phyloP scores from a whole-genome alignment of 2,113 vertebrate species.

The Ptilorrhoa leucosticta region DNA sequence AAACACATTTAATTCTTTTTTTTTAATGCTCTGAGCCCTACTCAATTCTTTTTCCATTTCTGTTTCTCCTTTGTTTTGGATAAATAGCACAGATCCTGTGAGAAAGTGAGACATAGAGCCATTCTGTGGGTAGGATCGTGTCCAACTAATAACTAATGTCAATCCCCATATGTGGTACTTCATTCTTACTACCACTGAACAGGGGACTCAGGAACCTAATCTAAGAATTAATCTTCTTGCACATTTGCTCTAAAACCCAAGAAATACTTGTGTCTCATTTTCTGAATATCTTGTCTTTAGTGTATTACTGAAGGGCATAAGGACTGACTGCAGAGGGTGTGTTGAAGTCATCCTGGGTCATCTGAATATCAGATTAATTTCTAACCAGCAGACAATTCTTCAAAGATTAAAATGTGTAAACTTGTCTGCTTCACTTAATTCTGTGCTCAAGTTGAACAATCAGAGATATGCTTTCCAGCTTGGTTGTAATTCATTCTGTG shows the following conservation, averaged over 20 bases:
- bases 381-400: not conserved
- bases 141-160: not conserved
- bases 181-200: not conserved
- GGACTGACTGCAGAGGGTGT: not conserved
- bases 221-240: not conserved
- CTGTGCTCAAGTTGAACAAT: not conserved
- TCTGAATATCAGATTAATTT: constrained; percentile 20
- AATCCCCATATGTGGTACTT: not conserved
- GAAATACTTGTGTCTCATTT: not conserved
- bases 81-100: not conserved
- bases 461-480: not conserved
- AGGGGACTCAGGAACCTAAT: not conserved
- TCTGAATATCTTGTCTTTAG: not conserved
- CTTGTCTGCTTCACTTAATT: constrained; percentile 11
- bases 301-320: not conserved
- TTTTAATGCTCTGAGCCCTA: not conserved
- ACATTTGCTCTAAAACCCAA: not conserved
- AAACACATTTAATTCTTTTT: not conserved
- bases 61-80: not conserved
- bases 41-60: not conserved
- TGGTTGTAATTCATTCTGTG: constrained; percentile 31
- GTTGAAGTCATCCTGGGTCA: not conserved
- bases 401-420: constrained; percentile 17
- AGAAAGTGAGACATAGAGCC: not conserved
- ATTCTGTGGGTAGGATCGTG: not conserved